Conservation (phyloP, 2,797 vertebrate species). For the Ficedula albicollis region DNA sequence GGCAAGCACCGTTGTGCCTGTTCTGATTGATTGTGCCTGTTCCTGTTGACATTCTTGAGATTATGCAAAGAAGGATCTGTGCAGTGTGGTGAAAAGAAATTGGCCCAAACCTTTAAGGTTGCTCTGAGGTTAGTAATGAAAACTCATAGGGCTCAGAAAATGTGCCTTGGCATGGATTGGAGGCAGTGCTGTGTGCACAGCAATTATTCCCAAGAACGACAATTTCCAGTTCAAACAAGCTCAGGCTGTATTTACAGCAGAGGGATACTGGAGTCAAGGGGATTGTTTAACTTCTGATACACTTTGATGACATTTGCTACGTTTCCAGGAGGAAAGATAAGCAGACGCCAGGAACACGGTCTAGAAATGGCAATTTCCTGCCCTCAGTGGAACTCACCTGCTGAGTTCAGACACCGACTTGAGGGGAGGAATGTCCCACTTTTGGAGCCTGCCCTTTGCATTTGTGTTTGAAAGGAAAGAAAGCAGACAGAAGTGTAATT, state of each 20-base stretch:
- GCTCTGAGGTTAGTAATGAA: not conserved
- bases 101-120: not conserved
- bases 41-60: slow-evolving; percentile 11
- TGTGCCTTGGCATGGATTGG: not conserved
- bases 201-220: not conserved
- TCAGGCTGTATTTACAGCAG: slow-evolving; percentile 6
- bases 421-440: not conserved
- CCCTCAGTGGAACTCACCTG: slow-evolving; percentile 39
- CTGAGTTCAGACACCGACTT: slow-evolving; percentile 33
- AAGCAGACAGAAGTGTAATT: slow-evolving; percentile 11
- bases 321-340: slow-evolving; percentile 58
- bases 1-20: not conserved
- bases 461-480: slow-evolving; percentile 32
- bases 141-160: not conserved
- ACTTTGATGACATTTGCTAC: slow-evolving; percentile 43
- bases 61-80: not conserved
- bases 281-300: slow-evolving; percentile 31
- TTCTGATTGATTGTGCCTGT: not conserved
- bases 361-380: slow-evolving; percentile 30
- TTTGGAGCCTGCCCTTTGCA: not conserved
- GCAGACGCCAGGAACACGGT: slow-evolving; percentile 20
- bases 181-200: slow-evolving; percentile 4
- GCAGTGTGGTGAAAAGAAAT: not conserved
- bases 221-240: slow-evolving; percentile 48
- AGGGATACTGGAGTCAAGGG: not conserved